phyloP scores from a whole-genome alignment of 2,113 vertebrate species.

The Octodon degus region DNA sequence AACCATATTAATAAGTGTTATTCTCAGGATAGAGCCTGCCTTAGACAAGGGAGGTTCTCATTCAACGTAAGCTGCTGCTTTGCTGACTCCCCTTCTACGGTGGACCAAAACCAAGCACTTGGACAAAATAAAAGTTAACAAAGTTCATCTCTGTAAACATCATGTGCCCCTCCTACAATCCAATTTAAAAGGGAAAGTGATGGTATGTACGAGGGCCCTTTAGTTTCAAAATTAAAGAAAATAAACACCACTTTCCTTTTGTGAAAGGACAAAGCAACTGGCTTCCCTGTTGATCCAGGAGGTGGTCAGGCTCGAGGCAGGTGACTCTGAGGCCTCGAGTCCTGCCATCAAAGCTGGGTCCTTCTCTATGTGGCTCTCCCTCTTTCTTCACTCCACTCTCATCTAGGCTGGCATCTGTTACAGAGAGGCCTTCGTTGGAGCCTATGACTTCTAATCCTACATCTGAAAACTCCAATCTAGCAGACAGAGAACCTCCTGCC shows the following conservation, averaged over 20 bases:
- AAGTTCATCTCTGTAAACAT: neutral
- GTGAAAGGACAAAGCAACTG: neutral
- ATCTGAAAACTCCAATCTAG: neutral
- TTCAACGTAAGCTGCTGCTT: neutral
- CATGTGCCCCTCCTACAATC: neutral
- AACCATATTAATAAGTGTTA: neutral
- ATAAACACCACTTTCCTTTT: neutral
- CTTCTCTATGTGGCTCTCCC: neutral
- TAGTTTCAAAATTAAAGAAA: conserved; percentile 38
- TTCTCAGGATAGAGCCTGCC: neutral
- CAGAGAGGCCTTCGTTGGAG: neutral
- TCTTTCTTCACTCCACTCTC: neutral
- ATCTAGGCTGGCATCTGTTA: neutral
- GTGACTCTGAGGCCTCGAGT: too few species aligned
- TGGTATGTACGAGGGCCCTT: neutral
- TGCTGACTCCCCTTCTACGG: neutral
- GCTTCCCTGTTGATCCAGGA: neutral
- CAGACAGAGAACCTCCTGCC: neutral
- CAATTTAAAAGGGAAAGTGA: neutral
- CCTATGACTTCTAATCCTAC: neutral
- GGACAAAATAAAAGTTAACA: neutral
- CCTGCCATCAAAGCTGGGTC: neutral
- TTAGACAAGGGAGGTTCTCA: neutral
- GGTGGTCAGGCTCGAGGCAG: neutral
- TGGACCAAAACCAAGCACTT: neutral